Base-by-base conservation (phyloP, 2,888 invertebrate species). In the Sphinx pinastri region DNA sequence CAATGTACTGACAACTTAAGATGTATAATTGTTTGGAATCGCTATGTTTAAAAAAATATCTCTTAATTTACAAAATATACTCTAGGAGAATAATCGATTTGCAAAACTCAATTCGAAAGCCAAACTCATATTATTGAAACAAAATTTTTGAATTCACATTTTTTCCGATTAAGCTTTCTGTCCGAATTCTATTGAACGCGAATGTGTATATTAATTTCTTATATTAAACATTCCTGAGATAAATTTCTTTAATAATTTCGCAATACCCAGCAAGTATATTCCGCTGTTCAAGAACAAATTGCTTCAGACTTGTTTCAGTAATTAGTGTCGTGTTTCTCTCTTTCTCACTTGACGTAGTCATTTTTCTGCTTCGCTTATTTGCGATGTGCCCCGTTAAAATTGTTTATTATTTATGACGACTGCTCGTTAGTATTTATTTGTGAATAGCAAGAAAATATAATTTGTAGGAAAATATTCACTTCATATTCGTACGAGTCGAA, bases 311-410 rank as follows among this genome's bases (percentile, higher is more conserved):
- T 74, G 75, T 68, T 63, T 69, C 69, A 75, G 79, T 83, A 83
- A 86, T 86, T 85, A 84, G 77, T 77, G 79, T 75, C 77, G 70
- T 77, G 74, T 77, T 73, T 76, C 57, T 72, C 69, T 68, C 69
- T 77, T 73, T 76, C 51, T 71, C 68, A 67, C 70, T 71, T 74
- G 79, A 77, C 77, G 72, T 69, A 73, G 76, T 79, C 70, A 81
- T 82, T 83, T 79, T 80, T 82, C 79, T 78, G 76, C 72, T 72
- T 76, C 76, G 75, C 71, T 77, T 74, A 68, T 72, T 72, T 51
- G 52, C n/a, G 66, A 16, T 16, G 68, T 51, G n/a, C 16, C 16
- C 51, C 38, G 45, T 54, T 54, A 54, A 54, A 69, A 38, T 63
- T 69, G 31, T 49, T 12, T 31, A n/a, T 52, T 19, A 11, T 60